Conservation (phyloP, 2,888 invertebrate genomes). For the Sesia apiformis region DNA sequence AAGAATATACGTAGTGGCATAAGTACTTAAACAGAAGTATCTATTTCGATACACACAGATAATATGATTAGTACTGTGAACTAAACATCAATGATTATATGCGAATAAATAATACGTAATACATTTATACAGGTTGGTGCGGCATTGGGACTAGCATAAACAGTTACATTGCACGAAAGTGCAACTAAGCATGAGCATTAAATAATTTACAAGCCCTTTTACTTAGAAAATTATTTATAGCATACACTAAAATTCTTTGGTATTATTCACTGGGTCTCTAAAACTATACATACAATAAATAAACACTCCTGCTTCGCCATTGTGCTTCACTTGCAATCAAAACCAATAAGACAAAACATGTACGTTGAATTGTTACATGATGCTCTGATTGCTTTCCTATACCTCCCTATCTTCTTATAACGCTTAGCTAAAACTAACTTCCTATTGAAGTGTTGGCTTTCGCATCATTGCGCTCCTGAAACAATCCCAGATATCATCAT, state of each 20-base stretch:
- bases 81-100: slow-evolving; percentile 34
- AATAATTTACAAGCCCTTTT: slow-evolving; percentile 31
- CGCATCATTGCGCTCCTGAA: not conserved
- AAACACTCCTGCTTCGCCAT: slow-evolving; percentile 24
- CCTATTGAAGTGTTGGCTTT: not conserved
- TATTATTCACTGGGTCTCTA: slow-evolving; percentile 54
- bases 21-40: slow-evolving; percentile 25
- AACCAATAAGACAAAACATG: too few species aligned
- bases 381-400: too few species aligned
- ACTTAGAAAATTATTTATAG: slow-evolving; percentile 24
- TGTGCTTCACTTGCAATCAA: slow-evolving; percentile 4
- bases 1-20: slow-evolving; percentile 37
- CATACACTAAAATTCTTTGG: slow-evolving; percentile 55
- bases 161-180: slow-evolving; percentile 14
- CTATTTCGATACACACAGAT: slow-evolving; percentile 25
- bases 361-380: too few species aligned
- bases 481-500: not conserved
- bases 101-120: slow-evolving; percentile 42
- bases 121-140: slow-evolving; percentile 45
- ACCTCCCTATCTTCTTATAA: too few species aligned
- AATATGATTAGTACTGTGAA: slow-evolving; percentile 17
- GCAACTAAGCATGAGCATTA: slow-evolving; percentile 27
- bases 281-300: slow-evolving; percentile 31
- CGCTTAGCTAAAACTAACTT: not conserved
- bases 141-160: slow-evolving; percentile 57